Base-by-base conservation (phyloP, 2,113 vertebrate genomes). In the Brachionichthys hirsutus region DNA sequence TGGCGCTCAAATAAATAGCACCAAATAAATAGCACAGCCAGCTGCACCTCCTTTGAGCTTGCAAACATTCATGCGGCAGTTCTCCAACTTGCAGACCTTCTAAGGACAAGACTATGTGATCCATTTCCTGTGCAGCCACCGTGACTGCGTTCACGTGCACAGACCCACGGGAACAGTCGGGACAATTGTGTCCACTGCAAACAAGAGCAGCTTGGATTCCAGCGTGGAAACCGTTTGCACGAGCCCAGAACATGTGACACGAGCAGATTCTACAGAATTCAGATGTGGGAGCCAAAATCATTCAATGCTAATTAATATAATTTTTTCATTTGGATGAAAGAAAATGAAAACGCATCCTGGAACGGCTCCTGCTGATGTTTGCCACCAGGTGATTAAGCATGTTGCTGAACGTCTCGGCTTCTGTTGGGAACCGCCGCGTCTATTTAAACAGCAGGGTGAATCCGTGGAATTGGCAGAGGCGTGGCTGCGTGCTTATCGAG, bases 61-160 rank as follows among this genome's bases (percentile, higher is more conserved):
- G 50, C 55, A 44, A 35, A 64, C 47, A 15, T 55, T 64, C 60
- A 12, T 9, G 55, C 58, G 64, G 54, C 54, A 54, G 55, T 20
- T 48, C 55, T 11, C 34, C 10, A 13, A 41, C 54, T n/a, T 67
- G 67, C 54, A 71, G 80, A 63, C 80, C 83, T 77, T 87, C 78
- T 87, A 81, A 80, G 87, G 83, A 83, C 75, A 86, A 69, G 65
- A 78, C 71, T 43, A 60, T 47, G 8, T 40, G 60, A 83, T 79
- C 62, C 55, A 66, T 76, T 52, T 62, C 19, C 41, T 47, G 45
- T 22, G 50, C 48, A 20, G 67, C 60, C 8, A 15, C 62, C 49
- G n/a, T n/a, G 40, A 56, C 66, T 47, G 20, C 7, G 34, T 58
- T 73, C 65, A 68, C 17, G 13, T 15, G 65, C 55, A 22, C 52